Evolutionary conservation across 2,797 vertebrate genomes (phyloP).

Genomic region (Coranthus polyacanthus): DNA sequence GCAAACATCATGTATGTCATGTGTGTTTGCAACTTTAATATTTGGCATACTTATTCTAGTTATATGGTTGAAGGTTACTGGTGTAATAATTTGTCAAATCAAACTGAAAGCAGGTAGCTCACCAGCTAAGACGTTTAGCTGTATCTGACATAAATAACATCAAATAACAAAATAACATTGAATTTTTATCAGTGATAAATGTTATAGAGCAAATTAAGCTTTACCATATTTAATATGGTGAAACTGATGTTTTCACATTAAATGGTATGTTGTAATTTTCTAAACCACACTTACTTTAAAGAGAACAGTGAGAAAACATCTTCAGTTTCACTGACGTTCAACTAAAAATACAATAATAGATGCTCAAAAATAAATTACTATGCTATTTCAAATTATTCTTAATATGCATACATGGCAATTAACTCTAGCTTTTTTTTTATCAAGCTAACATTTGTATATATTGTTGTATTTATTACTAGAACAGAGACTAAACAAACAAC

Average conservation of each 20-base stretch:
- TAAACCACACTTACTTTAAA: neutral
- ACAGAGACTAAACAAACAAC: neutral
- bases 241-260: neutral
- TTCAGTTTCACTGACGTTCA: too few relatives aligned
- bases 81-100: neutral
- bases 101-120: neutral
- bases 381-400: neutral
- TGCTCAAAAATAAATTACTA: neutral
- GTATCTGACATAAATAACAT: neutral
- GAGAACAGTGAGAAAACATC: too few relatives aligned
- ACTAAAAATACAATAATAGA: neutral
- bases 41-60: neutral
- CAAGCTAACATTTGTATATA: too few relatives aligned
- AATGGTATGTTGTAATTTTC: neutral
- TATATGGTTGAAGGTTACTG: neutral
- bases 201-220: neutral
- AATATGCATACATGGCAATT: neutral
- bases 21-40: neutral
- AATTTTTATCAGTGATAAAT: neutral
- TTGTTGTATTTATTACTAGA: too few relatives aligned
- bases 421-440: neutral
- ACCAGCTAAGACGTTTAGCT: neutral
- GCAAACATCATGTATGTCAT: too few relatives aligned
- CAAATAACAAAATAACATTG: neutral
- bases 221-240: neutral